phyloP scores from a whole-genome alignment of 1,140 invertebrate genomes.

The Bombus confusus region DNA sequence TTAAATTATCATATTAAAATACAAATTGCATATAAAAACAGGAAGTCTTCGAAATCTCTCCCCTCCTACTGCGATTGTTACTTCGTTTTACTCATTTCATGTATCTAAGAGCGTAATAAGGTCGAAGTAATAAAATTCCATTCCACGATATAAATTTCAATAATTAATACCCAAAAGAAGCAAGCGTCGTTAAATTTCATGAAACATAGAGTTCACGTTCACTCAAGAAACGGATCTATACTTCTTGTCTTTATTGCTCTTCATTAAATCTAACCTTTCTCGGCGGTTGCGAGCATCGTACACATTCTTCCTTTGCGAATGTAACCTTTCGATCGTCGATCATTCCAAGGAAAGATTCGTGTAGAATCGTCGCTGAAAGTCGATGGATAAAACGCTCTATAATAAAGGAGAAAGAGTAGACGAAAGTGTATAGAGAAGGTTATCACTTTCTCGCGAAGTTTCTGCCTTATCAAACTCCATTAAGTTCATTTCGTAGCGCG shows the following conservation, averaged over 20 bases:
- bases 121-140: background rate
- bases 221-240: background rate
- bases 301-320: background rate
- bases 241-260: background rate
- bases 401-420: background rate
- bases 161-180: background rate
- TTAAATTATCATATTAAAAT: background rate
- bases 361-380: background rate
- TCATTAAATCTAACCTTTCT: constrained; percentile 8
- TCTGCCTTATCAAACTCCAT: constrained; percentile 21
- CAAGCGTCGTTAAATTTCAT: background rate
- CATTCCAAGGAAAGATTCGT: background rate
- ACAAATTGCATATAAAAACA: background rate
- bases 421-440: background rate
- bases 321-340: constrained; percentile 16
- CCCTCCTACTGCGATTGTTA: background rate
- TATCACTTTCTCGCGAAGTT: constrained; percentile 1
- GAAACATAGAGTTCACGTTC: background rate
- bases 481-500: background rate
- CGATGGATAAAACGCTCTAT: background rate
- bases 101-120: background rate
- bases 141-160: background rate
- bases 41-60: background rate
- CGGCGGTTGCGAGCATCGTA: background rate
- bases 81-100: accelerated